A percentile compares a stretch with the other conserved stretches of the same genome.
Conservation (phyloP, 2,888 invertebrate genomes). For the Machimus rusticus region DNA sequence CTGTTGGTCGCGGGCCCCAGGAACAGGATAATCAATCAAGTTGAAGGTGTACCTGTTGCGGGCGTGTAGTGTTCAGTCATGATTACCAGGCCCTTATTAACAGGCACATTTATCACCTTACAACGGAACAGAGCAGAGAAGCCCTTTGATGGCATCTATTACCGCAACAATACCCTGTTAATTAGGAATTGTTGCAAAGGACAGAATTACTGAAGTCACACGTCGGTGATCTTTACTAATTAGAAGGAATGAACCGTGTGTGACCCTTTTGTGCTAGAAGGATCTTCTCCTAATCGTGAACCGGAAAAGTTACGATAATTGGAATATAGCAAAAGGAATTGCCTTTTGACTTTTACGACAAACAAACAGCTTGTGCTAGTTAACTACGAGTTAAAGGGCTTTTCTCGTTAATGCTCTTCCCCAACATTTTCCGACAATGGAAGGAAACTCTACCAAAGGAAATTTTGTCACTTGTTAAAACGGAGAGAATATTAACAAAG, state of each 20-base stretch:
- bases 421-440: neutral
- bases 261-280: neutral
- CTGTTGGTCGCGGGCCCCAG: neutral
- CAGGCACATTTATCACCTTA: neutral
- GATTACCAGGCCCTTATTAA: neutral
- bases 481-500: neutral
- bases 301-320: neutral
- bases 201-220: neutral
- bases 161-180: neutral
- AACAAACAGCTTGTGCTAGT: neutral
- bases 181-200: neutral
- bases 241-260: neutral
- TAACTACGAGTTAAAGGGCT: neutral
- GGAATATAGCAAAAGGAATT: neutral
- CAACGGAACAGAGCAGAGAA: neutral
- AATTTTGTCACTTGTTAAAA: neutral
- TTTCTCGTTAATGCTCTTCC: neutral
- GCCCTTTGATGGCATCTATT: neutral
- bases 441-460: neutral
- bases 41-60: conserved; percentile 6
- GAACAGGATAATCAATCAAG: conserved; percentile 15
- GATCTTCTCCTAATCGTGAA: neutral
- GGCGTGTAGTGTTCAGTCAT: neutral
- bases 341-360: neutral
- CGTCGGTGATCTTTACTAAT: neutral